Conservation (phyloP, 1,140 invertebrate species). For the Parapsyche elsis region DNA sequence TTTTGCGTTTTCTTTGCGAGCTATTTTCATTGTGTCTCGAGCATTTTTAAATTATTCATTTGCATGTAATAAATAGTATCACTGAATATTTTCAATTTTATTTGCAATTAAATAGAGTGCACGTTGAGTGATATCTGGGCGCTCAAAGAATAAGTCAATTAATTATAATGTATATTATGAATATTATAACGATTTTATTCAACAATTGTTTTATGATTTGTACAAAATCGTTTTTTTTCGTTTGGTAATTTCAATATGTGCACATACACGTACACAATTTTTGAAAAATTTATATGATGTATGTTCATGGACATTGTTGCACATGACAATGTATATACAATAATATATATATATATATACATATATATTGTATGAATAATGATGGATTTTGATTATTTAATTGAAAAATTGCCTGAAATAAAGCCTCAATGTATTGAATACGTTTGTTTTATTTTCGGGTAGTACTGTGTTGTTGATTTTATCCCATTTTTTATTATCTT, state of each 20-base stretch:
- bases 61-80: too few species aligned
- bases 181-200: background rate
- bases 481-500: too few species aligned
- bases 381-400: constrained; percentile 6
- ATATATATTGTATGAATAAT: background rate
- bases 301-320: constrained; percentile 5
- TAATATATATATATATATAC: background rate
- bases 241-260: background rate
- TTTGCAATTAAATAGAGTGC: too few species aligned
- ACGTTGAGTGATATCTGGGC: background rate
- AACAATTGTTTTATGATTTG: background rate
- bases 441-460: constrained; percentile 1
- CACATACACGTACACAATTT: background rate
- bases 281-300: constrained; percentile 2
- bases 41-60: too few species aligned
- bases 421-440: constrained; percentile 25
- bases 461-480: too few species aligned
- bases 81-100: too few species aligned
- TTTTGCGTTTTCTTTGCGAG: too few species aligned
- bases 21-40: too few species aligned
- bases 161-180: constrained; percentile 1
- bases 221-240: background rate
- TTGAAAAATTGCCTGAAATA: constrained; percentile 27
- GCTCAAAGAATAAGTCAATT: constrained; percentile 24
- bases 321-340: constrained; percentile 18